These are phyloP conservation scores for Anabas testudineus DNA, from an alignment of 2,797 vertebrate species.

Conservation along the genomic window DNA sequence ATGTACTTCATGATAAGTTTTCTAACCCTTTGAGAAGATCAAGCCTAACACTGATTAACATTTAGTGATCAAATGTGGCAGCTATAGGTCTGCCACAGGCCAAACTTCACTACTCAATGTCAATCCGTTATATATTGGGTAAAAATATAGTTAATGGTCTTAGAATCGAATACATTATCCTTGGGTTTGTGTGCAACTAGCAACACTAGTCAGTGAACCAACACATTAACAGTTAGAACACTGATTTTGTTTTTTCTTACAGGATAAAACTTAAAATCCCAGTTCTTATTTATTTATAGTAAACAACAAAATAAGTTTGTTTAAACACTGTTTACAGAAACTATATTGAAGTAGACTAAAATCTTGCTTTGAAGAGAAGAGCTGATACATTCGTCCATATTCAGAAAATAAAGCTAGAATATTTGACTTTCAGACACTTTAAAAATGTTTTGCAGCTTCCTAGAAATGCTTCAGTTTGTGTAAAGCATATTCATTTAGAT, in stretches of 20 bases:
- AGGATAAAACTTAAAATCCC: not conserved
- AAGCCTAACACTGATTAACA: constrained; percentile 72
- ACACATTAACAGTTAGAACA: constrained; percentile 34
- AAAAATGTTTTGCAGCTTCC: not conserved
- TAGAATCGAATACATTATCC: constrained; percentile 74
- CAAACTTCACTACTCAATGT: constrained; percentile 59
- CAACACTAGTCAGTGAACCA: constrained; percentile 42
- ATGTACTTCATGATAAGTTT: constrained; percentile 58
- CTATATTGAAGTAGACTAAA: constrained; percentile 1
- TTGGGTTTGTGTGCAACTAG: constrained; percentile 56
- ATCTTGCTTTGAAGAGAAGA: not conserved
- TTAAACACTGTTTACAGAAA: not conserved
- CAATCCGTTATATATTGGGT: constrained; percentile 70
- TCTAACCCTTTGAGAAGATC: constrained; percentile 69
- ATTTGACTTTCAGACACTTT: not conserved
- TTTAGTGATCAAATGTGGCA: constrained; percentile 72
- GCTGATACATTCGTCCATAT: not conserved
- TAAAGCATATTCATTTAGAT: not conserved
- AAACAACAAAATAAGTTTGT: not conserved
- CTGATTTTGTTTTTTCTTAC: not conserved
- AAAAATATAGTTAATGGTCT: constrained; percentile 67
- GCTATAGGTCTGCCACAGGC: constrained; percentile 71
- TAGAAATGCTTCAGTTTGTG: not conserved
- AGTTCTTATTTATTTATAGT: not conserved
- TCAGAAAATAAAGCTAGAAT: not conserved